phyloP scores from a whole-genome alignment of 1,140 invertebrate species.

The Elymnias hypermnestra region DNA sequence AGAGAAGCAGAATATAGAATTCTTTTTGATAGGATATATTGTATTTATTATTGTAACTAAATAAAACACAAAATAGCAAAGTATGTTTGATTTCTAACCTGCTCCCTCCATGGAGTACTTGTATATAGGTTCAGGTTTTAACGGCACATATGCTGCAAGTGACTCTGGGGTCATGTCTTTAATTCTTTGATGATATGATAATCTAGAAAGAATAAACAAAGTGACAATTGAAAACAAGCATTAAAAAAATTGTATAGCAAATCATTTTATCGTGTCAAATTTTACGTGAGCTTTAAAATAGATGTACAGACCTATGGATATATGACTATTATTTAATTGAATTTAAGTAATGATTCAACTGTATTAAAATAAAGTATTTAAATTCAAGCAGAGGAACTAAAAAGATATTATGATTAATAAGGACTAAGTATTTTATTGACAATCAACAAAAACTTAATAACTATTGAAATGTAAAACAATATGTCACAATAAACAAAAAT shows the following conservation, averaged over 20 bases:
- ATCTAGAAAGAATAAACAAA: conserved; percentile 75
- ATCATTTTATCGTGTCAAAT: not conserved
- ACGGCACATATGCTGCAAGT: conserved; percentile 90
- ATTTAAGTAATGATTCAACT: too few relatives aligned
- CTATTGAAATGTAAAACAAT: too few relatives aligned
- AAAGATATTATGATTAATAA: too few relatives aligned
- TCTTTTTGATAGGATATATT: conserved; percentile 36
- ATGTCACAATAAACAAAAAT: too few relatives aligned
- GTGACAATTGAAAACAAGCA: not conserved
- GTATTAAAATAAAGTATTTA: too few relatives aligned
- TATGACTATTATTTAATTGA: too few relatives aligned
- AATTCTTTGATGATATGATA: conserved; percentile 96
- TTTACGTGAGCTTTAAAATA: too few relatives aligned
- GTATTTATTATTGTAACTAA: conserved; percentile 43
- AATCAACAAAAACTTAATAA: too few relatives aligned
- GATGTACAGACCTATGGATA: too few relatives aligned
- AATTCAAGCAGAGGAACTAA: too few relatives aligned
- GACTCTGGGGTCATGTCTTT: conserved; percentile 93
- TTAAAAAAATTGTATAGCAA: not conserved
- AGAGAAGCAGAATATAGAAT: conserved; percentile 41
- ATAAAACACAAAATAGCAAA: conserved; percentile 26
- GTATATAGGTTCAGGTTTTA: conserved; percentile 85
- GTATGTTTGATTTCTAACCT: conserved; percentile 76
- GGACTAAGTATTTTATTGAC: too few relatives aligned
- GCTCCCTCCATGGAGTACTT: conserved; percentile 89